phyloP scores from a whole-genome alignment of 2,888 invertebrate genomes.

The Laothoe populi region DNA sequence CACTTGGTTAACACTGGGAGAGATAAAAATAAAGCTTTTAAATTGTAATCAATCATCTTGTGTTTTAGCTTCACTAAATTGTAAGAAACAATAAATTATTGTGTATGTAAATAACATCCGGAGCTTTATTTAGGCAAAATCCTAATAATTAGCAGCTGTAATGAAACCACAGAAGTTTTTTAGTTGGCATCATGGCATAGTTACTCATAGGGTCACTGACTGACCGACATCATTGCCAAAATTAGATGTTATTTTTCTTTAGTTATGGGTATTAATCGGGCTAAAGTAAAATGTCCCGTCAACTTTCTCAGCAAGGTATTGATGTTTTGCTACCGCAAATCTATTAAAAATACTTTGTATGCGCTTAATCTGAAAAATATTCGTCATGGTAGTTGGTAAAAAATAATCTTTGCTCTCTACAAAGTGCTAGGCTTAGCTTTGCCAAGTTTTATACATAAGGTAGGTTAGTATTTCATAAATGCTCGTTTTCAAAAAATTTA shows the following conservation, averaged over 20 bases:
- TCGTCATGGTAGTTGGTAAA: background rate
- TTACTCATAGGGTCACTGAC: conserved; percentile 46
- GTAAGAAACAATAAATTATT: conserved; percentile 85
- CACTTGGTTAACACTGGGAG: conserved; percentile 76
- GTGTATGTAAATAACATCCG: conserved; percentile 82
- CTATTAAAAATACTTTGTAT: background rate
- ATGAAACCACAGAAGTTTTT: conserved; percentile 43
- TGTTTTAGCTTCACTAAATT: conserved; percentile 85
- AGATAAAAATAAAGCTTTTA: conserved; percentile 79
- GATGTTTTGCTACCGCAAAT: background rate
- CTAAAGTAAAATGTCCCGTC: background rate
- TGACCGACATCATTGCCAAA: conserved; percentile 45
- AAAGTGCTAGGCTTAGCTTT: conserved; percentile 7
- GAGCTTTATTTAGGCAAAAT: conserved; percentile 80
- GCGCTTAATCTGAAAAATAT: background rate
- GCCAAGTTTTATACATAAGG: background rate
- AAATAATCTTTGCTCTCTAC: conserved; percentile 5
- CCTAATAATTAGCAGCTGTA: conserved; percentile 61
- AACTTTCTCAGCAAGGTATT: background rate
- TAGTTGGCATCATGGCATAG: conserved; percentile 38
- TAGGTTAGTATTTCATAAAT: background rate
- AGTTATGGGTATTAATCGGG: background rate
- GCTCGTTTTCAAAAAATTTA: background rate
- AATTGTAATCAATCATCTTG: conserved; percentile 82
- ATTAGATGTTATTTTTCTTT: conserved; percentile 19